Evolutionary conservation across 2,797 vertebrate genomes (phyloP), one percentile per base, ranked within the genome.

Genomic region (Psittacula echo): DNA sequence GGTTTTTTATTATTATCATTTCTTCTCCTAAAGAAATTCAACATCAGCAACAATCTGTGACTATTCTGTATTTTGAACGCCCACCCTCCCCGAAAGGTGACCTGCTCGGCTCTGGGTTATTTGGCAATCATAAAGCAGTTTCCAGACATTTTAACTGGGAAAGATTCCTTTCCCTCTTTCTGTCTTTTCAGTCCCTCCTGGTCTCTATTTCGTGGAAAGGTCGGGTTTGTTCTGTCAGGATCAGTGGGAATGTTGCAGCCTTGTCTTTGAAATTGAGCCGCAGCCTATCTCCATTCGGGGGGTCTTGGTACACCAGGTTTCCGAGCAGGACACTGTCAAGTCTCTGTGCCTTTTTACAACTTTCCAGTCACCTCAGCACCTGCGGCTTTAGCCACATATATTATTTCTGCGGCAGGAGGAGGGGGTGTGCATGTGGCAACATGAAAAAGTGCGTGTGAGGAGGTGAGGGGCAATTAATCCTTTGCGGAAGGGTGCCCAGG

Each of bases 341-440:
- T 91, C 45, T 44, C 60, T 84, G 73, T 53, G 64, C 22, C 20
- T 68, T 95, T 94, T 93, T 89, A 91, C 88, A 96, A 96, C 90
- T 97, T 96, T 78, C 94, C 93, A 72, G 74, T 41, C 88, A 72
- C 64, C 86, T n/a, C 89, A 81, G 86, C 94, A 98, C 97, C 96
- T 98, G 96, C 91, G 85, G 87, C 91, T 95, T 93, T 58, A 42
- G 75, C 79, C 90, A 93, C 93, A 79, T 30, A 17, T 11, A 30
- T 96, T 83, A 88, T 93, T 93, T 93, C 78, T 65, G 77, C 26
- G 27, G 81, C 81, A 90, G 93, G 42, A 85, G 64, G 42, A 85
- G 64, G 16, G 50, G 65, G 26, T 87, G 65, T 54, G 73, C 70
- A 54, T 70, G 94, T 73, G 50, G 85, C 70, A 84, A 83, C 82